These are phyloP conservation scores for Garra rufa DNA, from an alignment of 2,113 vertebrate species.

Conservation along the genomic window DNA sequence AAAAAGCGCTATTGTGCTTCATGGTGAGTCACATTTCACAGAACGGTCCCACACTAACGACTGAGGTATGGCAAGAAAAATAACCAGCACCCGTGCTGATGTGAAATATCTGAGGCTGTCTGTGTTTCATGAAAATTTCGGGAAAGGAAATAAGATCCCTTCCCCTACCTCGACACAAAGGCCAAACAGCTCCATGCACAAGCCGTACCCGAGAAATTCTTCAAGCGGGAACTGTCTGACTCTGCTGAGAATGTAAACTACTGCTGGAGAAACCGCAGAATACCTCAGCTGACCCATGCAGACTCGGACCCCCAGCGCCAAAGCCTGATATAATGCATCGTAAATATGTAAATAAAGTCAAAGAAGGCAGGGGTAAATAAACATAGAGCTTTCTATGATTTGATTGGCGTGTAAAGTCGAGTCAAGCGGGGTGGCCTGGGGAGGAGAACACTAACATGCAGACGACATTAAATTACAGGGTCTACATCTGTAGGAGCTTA, in stretches of 20 bases:
- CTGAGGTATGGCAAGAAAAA: conserved; percentile 64
- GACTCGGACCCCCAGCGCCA: neutral
- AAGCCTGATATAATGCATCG: conserved; percentile 27
- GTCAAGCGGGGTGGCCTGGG: conserved; percentile 65
- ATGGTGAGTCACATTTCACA: conserved; percentile 59
- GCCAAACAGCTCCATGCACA: conserved; percentile 64
- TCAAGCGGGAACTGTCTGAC: conserved; percentile 51
- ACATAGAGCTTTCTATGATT: conserved; percentile 2
- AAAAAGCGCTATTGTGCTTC: conserved; percentile 56
- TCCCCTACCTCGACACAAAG: conserved; percentile 54
- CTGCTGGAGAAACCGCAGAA: conserved; percentile 47
- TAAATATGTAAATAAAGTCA: conserved; percentile 24
- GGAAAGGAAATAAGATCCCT: conserved; percentile 74
- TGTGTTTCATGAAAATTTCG: conserved; percentile 76
- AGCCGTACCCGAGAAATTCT: conserved; percentile 63
- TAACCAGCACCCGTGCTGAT: conserved; percentile 67
- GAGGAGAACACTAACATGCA: conserved; percentile 65
- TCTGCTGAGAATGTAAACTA: conserved; percentile 62
- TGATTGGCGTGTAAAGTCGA: conserved; percentile 28
- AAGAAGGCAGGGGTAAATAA: conserved; percentile 38
- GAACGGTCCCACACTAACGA: conserved; percentile 35
- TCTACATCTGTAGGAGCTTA: conserved; percentile 68
- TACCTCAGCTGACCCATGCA: conserved; percentile 56
- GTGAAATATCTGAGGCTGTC: conserved; percentile 66
- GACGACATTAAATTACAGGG: conserved; percentile 69